Evolutionary conservation across 2,113 vertebrate genomes (phyloP).

Genomic region (Toxotes chatareus): DNA sequence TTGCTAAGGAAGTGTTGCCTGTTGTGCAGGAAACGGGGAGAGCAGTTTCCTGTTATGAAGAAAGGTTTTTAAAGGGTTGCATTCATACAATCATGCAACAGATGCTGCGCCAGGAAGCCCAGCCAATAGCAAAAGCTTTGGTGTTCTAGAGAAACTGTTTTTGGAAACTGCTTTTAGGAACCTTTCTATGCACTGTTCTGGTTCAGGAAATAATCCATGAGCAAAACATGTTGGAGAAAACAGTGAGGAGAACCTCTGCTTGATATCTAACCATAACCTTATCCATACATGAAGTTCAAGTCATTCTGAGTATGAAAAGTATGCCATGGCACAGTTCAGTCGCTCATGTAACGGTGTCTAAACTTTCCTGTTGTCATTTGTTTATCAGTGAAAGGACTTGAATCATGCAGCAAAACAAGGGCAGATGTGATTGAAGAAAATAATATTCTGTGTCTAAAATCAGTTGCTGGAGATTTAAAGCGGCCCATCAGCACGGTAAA

Average conservation of each 20-base stretch:
- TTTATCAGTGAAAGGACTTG: not conserved
- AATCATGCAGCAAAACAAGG: not conserved
- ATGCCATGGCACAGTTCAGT: constrained; percentile 5
- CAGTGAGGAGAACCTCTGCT: constrained; percentile 9
- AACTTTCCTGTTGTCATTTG: not conserved
- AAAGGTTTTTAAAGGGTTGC: constrained; percentile 89
- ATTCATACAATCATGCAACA: constrained; percentile 93
- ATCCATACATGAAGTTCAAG: not conserved
- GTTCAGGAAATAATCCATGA: constrained; percentile 56
- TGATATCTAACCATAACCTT: not conserved
- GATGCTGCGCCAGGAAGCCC: constrained; percentile 90
- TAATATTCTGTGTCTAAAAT: not conserved
- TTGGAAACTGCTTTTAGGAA: constrained; percentile 79
- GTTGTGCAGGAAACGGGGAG: constrained; percentile 97
- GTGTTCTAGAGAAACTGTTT: constrained; percentile 78
- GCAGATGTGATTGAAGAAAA: not conserved
- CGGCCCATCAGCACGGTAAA: not conserved
- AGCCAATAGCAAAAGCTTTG: constrained; percentile 81
- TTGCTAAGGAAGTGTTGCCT: constrained; percentile 95
- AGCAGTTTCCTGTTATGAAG: constrained; percentile 98
- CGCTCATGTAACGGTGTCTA: constrained; percentile 7
- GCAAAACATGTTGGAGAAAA: constrained; percentile 52
- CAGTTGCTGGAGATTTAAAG: constrained; percentile 17
- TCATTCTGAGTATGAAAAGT: constrained; percentile 2
- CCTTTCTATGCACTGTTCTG: constrained; percentile 59